Conservation (phyloP, 2,888 invertebrate species). For the Morinoia aosen region DNA sequence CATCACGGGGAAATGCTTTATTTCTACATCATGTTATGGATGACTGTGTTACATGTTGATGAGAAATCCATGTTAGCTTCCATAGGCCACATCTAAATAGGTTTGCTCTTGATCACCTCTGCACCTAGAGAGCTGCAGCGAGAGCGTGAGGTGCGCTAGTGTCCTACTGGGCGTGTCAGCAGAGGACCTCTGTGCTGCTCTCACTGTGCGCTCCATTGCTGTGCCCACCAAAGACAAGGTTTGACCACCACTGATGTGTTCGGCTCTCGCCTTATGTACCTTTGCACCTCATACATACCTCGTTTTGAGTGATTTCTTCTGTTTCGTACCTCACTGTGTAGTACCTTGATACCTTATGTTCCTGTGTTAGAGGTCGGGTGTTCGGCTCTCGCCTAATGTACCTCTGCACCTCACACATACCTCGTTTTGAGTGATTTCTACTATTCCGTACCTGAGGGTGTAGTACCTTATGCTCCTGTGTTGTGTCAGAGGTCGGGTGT, state of each 20-base stretch:
- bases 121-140: constrained; percentile 30
- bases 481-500: too few species aligned
- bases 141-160: constrained; percentile 9
- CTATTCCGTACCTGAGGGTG: too few species aligned
- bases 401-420: not conserved
- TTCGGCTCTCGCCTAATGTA: not conserved
- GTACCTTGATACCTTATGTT: too few species aligned
- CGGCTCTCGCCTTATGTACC: not conserved
- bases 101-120: not conserved
- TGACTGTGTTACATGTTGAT: not conserved
- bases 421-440: too few species aligned
- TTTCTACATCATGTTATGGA: not conserved
- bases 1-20: not conserved
- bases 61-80: too few species aligned
- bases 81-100: not conserved
- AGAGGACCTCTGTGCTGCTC: constrained; percentile 6
- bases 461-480: too few species aligned
- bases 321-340: too few species aligned
- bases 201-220: constrained; percentile 38
- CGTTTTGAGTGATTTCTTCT: too few species aligned
- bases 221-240: constrained; percentile 49
- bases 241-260: not conserved
- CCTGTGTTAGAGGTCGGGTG: too few species aligned
- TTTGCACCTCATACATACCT: not conserved
- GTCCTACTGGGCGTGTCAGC: constrained; percentile 20